These are phyloP conservation scores for Chaetorhynchus papuensis DNA, from an alignment of 2,113 vertebrate genomes.

Conservation along the genomic window DNA sequence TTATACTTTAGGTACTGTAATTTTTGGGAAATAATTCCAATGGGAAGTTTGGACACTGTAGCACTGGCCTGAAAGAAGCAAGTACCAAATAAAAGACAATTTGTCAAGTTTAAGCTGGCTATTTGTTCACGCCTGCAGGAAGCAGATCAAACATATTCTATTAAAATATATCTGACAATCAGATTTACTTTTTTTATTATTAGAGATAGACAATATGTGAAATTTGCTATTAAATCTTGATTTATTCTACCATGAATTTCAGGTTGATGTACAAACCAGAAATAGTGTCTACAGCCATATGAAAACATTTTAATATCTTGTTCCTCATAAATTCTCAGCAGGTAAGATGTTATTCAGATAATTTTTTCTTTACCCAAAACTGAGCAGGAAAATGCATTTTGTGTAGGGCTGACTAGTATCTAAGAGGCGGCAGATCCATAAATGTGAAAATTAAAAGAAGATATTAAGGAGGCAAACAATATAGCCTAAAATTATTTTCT, in stretches of 20 bases:
- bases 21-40: not conserved
- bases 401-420: not conserved
- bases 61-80: not conserved
- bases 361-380: not conserved
- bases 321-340: not conserved
- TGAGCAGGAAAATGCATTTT: not conserved
- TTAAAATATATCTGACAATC: not conserved
- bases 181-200: not conserved
- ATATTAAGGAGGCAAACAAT: not conserved
- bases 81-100: not conserved
- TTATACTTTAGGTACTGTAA: not conserved
- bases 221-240: not conserved
- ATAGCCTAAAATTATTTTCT: not conserved
- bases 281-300: not conserved
- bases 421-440: not conserved
- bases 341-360: not conserved
- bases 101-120: not conserved
- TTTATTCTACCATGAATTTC: not conserved
- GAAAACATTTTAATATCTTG: not conserved
- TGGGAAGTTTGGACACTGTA: not conserved
- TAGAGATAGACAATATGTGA: not conserved
- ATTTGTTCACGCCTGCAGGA: not conserved
- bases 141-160: not conserved
- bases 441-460: not conserved
- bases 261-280: not conserved